These are phyloP conservation scores for Onychomys arenicola DNA, from an alignment of 2,797 vertebrate species.

Conservation along the genomic window DNA sequence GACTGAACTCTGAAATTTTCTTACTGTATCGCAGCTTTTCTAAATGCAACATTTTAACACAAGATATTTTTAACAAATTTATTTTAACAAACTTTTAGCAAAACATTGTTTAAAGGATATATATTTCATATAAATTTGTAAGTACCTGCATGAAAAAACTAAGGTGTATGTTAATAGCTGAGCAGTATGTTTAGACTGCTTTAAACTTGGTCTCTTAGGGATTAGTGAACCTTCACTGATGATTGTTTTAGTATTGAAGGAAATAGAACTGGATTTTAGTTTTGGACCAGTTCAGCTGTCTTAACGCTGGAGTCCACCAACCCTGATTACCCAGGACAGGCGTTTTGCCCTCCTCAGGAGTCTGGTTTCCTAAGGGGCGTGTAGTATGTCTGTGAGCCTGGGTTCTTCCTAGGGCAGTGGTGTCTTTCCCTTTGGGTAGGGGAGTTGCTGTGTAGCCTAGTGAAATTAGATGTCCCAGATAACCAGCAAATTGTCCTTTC, in stretches of 20 bases:
- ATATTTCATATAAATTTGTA: conserved; percentile 39
- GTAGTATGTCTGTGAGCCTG: not conserved
- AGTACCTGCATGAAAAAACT: not conserved
- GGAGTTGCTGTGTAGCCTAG: not conserved
- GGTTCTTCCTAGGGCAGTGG: conserved; percentile 23
- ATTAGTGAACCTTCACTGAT: conserved; percentile 22
- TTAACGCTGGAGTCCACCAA: not conserved
- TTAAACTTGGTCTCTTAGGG: conserved; percentile 12
- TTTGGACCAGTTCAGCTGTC: not conserved
- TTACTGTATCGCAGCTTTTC: conserved; percentile 59
- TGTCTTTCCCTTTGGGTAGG: conserved; percentile 15
- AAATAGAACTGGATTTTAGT: not conserved
- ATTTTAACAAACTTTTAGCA: too few species aligned
- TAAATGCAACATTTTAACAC: conserved; percentile 51
- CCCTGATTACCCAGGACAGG: not conserved
- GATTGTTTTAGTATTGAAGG: conserved; percentile 53
- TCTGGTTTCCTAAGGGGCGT: not conserved
- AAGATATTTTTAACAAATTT: not conserved
- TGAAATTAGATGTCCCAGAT: conserved; percentile 32
- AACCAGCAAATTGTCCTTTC: not conserved
- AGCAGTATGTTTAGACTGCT: conserved; percentile 47
- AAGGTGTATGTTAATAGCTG: not conserved
- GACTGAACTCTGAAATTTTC: conserved; percentile 27
- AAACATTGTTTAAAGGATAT: conserved; percentile 42
- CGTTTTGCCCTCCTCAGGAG: not conserved